phyloP scores from a whole-genome alignment of 2,888 invertebrate species.

The Sicus ferrugineus region DNA sequence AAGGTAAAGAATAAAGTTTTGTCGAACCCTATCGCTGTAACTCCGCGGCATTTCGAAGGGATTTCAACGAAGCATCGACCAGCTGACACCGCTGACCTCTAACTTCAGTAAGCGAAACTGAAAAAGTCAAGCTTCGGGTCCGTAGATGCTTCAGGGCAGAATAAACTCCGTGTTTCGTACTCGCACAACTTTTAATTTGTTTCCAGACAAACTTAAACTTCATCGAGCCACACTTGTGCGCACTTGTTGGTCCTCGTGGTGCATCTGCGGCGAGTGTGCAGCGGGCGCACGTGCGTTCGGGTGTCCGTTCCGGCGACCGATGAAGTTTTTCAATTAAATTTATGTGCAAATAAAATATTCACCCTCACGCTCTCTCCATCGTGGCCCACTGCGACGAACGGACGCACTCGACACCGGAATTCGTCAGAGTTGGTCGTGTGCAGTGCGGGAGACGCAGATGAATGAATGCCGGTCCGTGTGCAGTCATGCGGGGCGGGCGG shows the following conservation, averaged over 20 bases:
- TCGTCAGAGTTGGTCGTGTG: too few relatives aligned
- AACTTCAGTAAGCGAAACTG: slow-evolving; percentile 2
- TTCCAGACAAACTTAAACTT: slow-evolving; percentile 25
- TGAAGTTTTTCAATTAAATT: slow-evolving; percentile 41
- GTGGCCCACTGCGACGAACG: too few relatives aligned
- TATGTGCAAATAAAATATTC: slow-evolving; percentile 39
- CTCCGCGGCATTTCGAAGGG: too few relatives aligned
- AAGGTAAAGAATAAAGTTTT: background rate
- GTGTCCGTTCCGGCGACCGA: slow-evolving; percentile 18
- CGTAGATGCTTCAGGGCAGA: slow-evolving; percentile 13
- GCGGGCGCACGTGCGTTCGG: background rate
- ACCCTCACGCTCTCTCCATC: too few relatives aligned
- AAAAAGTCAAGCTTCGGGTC: background rate
- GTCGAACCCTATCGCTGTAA: background rate
- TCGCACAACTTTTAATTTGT: slow-evolving; percentile 27
- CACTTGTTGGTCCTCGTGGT: background rate
- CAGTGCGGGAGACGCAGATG: too few relatives aligned
- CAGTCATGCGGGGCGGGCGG: too few relatives aligned
- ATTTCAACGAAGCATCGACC: background rate
- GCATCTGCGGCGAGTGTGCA: background rate
- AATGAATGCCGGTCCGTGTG: too few relatives aligned
- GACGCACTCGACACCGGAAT: too few relatives aligned
- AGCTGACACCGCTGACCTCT: slow-evolving; percentile 5
- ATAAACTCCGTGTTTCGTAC: slow-evolving; percentile 17
- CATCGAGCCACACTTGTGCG: slow-evolving; percentile 3